Conservation (phyloP, 2,888 invertebrate species). For the Emmelina monodactyla region DNA sequence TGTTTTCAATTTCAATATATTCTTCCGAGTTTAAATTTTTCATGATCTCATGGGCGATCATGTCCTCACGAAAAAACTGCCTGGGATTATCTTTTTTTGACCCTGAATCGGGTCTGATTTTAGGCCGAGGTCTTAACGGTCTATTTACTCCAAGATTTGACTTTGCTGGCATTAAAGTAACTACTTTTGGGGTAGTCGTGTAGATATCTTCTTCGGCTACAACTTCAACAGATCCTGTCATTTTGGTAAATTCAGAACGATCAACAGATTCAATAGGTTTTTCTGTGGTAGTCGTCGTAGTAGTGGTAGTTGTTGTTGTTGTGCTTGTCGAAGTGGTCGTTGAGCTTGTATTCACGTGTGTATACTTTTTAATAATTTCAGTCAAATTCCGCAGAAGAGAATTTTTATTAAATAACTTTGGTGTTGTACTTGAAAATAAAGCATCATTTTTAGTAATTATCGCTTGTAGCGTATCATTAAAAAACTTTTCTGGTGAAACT, state of each 20-base stretch:
- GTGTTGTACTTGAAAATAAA: slow-evolving; percentile 46
- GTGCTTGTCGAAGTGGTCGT: neutral
- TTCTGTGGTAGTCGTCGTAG: slow-evolving; percentile 23
- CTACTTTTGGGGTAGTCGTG: slow-evolving; percentile 42
- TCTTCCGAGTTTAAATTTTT: slow-evolving; percentile 35
- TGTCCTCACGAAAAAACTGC: slow-evolving; percentile 35
- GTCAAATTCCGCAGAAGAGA: slow-evolving; percentile 68
- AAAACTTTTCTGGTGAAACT: slow-evolving; percentile 60
- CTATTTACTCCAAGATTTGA: slow-evolving; percentile 80
- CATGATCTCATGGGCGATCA: slow-evolving; percentile 29
- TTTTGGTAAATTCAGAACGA: slow-evolving; percentile 29
- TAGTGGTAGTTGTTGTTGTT: slow-evolving; percentile 23
- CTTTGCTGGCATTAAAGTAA: slow-evolving; percentile 77
- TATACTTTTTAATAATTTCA: slow-evolving; percentile 69
- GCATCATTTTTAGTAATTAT: slow-evolving; percentile 68
- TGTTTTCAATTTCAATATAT: slow-evolving; percentile 22
- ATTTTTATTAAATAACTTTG: slow-evolving; percentile 47
- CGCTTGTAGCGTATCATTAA: slow-evolving; percentile 70
- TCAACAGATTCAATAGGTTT: slow-evolving; percentile 20
- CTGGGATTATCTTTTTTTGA: slow-evolving; percentile 35
- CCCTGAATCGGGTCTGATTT: slow-evolving; percentile 38
- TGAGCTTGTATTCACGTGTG: slow-evolving; percentile 28
- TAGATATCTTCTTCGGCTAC: slow-evolving; percentile 47
- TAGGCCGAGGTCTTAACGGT: slow-evolving; percentile 72
- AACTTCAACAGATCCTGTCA: slow-evolving; percentile 52